These are phyloP conservation scores for Dusona sp. DNA, from an alignment of 2,888 invertebrate species.

Conservation along the genomic window DNA sequence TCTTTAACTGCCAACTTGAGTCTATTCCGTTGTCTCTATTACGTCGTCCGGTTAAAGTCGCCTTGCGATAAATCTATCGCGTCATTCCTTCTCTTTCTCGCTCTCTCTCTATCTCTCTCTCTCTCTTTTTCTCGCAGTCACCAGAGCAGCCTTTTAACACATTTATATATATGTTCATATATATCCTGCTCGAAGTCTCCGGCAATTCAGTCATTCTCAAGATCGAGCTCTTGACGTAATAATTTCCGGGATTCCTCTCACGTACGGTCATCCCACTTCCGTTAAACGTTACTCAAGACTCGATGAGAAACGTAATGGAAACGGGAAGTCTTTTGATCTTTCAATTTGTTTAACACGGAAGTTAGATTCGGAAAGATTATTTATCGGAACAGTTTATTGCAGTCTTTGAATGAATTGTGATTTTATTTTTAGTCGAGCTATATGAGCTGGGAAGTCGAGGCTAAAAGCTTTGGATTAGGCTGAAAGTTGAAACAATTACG, in stretches of 20 bases:
- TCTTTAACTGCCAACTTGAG: constrained; percentile 47
- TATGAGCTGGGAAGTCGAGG: not conserved
- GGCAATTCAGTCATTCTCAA: not conserved
- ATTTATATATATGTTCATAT: not conserved
- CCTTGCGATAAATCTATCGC: constrained; percentile 42
- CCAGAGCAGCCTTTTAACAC: constrained; percentile 35
- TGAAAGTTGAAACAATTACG: not conserved
- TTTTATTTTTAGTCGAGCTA: too few species aligned
- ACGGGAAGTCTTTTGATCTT: not conserved
- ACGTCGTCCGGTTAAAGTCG: constrained; percentile 32
- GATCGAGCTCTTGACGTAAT: constrained; percentile 38
- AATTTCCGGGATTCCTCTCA: constrained; percentile 57
- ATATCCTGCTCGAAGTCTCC: constrained; percentile 17
- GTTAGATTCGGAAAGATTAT: not conserved
- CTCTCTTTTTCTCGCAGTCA: constrained; percentile 17
- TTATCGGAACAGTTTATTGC: not conserved
- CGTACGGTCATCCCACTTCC: constrained; percentile 48
- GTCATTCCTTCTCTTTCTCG: constrained; percentile 17
- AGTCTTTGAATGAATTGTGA: too few species aligned
- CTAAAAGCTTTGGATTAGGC: not conserved
- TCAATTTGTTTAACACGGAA: not conserved
- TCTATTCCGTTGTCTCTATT: constrained; percentile 59
- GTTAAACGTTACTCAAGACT: constrained; percentile 28
- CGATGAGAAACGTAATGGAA: not conserved
- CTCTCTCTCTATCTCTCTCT: constrained; percentile 26